Evolutionary conservation across 2,797 vertebrate genomes (phyloP).

Genomic region (Nothura maculosa): DNA sequence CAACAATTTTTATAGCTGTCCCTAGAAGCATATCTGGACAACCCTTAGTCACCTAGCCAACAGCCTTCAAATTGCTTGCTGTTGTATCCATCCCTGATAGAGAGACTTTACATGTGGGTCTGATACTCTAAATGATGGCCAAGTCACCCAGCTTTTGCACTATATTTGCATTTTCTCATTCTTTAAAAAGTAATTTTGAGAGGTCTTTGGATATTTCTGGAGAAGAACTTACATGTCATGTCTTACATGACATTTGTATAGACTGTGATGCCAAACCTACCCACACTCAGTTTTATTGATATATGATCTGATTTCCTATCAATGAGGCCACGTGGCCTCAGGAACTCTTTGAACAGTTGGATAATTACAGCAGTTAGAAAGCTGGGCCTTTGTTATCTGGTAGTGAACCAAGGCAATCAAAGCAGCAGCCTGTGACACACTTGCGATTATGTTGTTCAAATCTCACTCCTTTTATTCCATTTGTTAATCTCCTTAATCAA

Average conservation of each 20-base stretch:
- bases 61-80: neutral
- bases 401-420: slow-evolving; percentile 21
- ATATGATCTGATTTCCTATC: neutral
- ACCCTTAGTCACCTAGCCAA: neutral
- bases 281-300: neutral
- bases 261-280: neutral
- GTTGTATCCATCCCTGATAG: neutral
- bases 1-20: neutral
- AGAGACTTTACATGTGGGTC: neutral
- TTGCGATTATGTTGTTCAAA: slow-evolving; percentile 29
- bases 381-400: neutral
- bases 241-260: neutral
- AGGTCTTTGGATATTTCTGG: neutral
- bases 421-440: slow-evolving; percentile 18
- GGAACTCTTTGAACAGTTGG: neutral
- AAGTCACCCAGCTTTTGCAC: neutral
- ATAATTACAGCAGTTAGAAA: slow-evolving; percentile 15
- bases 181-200: neutral
- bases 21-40: neutral
- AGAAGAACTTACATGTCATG: too few species aligned
- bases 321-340: neutral
- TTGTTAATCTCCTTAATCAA: slow-evolving; percentile 11
- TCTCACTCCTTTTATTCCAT: slow-evolving; percentile 17
- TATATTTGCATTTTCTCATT: neutral
- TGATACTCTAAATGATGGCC: neutral